Base-by-base conservation (phyloP, 2,113 vertebrate species). In the Tragelaphus strepsiceros region DNA sequence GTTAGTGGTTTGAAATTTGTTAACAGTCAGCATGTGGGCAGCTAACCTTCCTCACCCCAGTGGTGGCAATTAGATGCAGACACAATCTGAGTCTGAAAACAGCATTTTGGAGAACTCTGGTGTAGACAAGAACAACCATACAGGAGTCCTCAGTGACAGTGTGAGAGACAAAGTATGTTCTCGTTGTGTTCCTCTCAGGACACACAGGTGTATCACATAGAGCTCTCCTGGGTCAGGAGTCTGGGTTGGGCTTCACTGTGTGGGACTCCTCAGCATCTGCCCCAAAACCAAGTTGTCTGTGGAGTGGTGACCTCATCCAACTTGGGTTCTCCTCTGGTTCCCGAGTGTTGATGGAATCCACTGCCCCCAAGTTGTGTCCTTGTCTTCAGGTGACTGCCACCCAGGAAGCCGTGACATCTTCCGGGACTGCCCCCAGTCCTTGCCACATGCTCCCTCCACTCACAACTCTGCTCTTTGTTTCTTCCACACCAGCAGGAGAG, bases 281-380 rank as follows among this genome's bases (percentile, higher is more conserved):
- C n/a, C 6, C 3, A 12, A 59, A 59, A 43, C 14, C 28, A 56
- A 32, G 10, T 4, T 4, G 21, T 46, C n/a, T 26, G 12, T 88
- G 35, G 1, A 30, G 7, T 5, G 35, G 6, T 2, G 14, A 56
- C 46, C 7, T 96, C 35, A 1, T 35, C 30, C 59, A 49, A 30
- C 32, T 81, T 19, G 8, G 51, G 16, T 3, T 8, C 35, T 54
- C 39, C 32, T 30, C 51, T 28, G 61, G 22, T 49, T 54, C 7
- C 59, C 53, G 19, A 24, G 7, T 49, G 16, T 21, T 59, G 28
- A 16, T 4, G 2, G 28, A 81, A 39, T 82, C 58, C 15, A 24
- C 32, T 71, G 28, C 2, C 26, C 39, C 32, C 2, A 3, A 21
- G 4, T 32, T 4, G 0, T 59, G 10, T 6, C 1, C 17, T 67